Percentiles rank a stretch among this genome's conserved stretches.
These are phyloP conservation scores for Danio choprae DNA, from an alignment of 2,797 vertebrate genomes.

Conservation along the genomic window DNA sequence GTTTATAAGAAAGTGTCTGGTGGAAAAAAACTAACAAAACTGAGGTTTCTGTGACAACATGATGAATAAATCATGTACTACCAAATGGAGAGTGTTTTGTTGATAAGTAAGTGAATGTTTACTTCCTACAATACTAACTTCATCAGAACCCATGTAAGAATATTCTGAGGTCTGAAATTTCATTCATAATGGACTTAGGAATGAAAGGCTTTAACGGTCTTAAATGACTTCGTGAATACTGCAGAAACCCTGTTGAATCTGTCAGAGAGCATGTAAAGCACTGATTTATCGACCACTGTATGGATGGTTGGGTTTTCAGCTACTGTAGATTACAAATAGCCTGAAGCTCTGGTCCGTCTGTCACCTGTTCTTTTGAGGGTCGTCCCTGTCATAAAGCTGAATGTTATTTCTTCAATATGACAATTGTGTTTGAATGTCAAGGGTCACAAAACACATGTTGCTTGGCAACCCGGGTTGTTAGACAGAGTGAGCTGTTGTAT, in stretches of 20 bases:
- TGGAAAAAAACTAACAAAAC: too few species aligned
- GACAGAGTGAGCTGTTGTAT: background rate
- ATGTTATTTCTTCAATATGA: background rate
- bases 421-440: conserved; percentile 26
- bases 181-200: too few species aligned
- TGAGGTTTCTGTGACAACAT: too few species aligned
- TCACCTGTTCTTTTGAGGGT: background rate
- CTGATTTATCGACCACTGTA: background rate
- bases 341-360: background rate
- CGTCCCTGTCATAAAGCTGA: background rate
- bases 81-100: too few species aligned
- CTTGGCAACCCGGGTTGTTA: background rate
- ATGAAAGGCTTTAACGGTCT: too few species aligned
- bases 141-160: too few species aligned
- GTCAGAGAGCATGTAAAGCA: background rate
- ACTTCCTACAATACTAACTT: too few species aligned
- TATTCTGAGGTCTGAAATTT: too few species aligned
- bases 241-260: background rate
- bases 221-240: too few species aligned
- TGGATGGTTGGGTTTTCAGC: background rate
- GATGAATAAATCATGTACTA: too few species aligned
- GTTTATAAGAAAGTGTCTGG: too few species aligned
- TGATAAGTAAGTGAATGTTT: too few species aligned
- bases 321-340: background rate
- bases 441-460: background rate